Conservation (phyloP, 2,113 vertebrate species). For the Myrmecophaga tridactyla region DNA sequence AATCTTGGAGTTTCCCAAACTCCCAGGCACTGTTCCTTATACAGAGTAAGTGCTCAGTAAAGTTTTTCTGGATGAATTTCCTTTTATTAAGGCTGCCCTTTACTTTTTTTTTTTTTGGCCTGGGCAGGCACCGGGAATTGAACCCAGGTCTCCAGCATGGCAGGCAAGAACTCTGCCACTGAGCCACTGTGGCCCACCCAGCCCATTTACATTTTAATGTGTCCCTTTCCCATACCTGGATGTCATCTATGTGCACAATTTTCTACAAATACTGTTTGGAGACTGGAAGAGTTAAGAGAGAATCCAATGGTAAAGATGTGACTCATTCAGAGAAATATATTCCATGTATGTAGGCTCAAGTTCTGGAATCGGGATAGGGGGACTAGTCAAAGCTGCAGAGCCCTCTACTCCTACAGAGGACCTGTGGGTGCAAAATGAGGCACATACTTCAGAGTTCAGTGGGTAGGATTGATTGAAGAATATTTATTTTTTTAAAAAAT, state of each 20-base stretch:
- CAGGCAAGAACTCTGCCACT: no score
- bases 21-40: not conserved
- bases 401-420: not conserved
- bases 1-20: not conserved
- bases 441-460: not conserved
- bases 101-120: no score
- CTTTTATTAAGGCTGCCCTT: not conserved
- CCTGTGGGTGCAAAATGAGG: not conserved
- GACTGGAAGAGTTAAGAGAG: not conserved
- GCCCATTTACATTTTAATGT: not conserved
- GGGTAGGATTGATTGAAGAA: not conserved
- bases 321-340: not conserved
- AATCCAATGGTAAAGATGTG: not conserved
- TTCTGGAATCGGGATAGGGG: not conserved
- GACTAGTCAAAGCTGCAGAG: fast-evolving
- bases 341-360: not conserved
- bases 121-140: no score
- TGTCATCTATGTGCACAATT: not conserved
- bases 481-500: not conserved
- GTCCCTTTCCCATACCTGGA: not conserved
- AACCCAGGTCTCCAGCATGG: no score
- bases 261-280: not conserved
- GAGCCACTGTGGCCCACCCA: no score
- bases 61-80: not conserved
- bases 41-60: not conserved